Percentiles rank a stretch among this genome's conserved stretches.
Conservation (phyloP, 2,113 vertebrate species). For the Anseranas semipalmata region DNA sequence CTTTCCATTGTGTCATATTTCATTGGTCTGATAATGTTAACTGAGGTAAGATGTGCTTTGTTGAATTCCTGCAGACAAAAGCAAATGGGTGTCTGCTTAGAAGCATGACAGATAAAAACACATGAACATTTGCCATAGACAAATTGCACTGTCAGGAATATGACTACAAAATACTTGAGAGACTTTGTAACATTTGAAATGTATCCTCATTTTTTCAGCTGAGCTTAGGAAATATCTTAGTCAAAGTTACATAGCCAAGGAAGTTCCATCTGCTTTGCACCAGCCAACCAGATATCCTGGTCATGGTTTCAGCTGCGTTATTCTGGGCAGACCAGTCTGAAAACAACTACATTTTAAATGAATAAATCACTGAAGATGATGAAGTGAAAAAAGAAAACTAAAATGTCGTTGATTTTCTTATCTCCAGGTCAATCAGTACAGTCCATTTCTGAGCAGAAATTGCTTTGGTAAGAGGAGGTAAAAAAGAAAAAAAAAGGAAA, state of each 20-base stretch:
- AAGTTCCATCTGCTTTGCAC: neutral
- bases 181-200: neutral
- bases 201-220: neutral
- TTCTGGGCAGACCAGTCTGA: neutral
- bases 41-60: conserved; percentile 83
- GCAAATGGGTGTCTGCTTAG: neutral
- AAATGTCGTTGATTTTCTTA: neutral
- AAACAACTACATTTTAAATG: neutral
- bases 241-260: neutral
- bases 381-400: neutral
- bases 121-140: neutral
- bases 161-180: neutral
- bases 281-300: neutral
- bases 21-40: conserved; percentile 94
- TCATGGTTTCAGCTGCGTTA: fast-evolving
- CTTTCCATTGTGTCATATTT: conserved; percentile 90
- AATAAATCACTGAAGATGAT: neutral
- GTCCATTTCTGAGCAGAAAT: neutral
- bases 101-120: neutral
- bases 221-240: neutral
- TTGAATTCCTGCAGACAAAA: neutral
- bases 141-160: neutral
- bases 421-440: no score
- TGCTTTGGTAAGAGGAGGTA: neutral
- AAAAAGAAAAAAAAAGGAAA: neutral